Base-by-base conservation (phyloP, 2,888 invertebrate species). In the Rugalucina vietnamica region DNA sequence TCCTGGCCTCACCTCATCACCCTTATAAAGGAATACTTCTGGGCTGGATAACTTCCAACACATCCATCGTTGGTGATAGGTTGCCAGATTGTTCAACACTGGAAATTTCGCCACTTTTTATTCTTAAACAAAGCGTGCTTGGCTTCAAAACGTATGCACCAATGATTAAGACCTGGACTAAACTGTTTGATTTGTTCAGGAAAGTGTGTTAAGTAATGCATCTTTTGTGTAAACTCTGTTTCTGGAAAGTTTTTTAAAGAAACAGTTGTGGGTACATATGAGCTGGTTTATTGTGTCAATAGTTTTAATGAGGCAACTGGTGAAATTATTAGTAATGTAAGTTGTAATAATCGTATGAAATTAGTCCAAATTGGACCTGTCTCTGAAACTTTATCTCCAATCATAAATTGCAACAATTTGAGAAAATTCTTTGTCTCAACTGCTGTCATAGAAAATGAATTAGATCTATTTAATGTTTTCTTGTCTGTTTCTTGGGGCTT, bases 61-160 rank as follows among this genome's bases (percentile, higher is more conserved):
- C 81, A 88, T 84, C 75, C 75, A 82, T 75, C 65, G n/a, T 77
- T 89, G 82, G 43, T 89, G 89, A 14, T 84, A 50, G 3, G 50
- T 65, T 29, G 81, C 76, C 84, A 74, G 29, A 76, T 49, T 10
- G 81, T 60, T 21, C 86, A 12, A 76, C 84, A 88, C 36, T 86
- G 88, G 74, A 88, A 89, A 65, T 76, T 79, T 29, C 49, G 77
- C 78, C 72, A 79, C 50, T 84, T 83, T 21, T 65, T 65, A 5
- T 37, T 37, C 69, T 86, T 90, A 65, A 89, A 86, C 27, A 85
- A 81, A 18, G 69, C 78, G 82, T 89, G 78, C 57, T 89, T 89
- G 14, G 83, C 87, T 77, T 89, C 89, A 77, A 87, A 87, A 12
- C 87, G 77, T 78, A 86, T 84, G 49, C 86, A 86, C 84, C 86